These are phyloP conservation scores for Drosophila sturtevanti DNA, from an alignment of 1,140 invertebrate species.

Conservation along the genomic window DNA sequence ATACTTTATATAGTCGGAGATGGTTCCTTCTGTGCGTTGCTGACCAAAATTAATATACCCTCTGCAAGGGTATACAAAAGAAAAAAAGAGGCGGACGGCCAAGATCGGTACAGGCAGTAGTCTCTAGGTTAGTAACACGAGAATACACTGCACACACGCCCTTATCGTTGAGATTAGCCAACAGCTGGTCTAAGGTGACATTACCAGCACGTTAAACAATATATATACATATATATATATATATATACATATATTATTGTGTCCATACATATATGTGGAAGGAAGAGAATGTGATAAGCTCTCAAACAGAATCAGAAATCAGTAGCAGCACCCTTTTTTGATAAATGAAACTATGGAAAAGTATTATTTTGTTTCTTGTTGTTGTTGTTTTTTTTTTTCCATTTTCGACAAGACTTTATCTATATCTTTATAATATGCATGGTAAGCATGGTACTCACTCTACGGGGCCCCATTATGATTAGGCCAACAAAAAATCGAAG, in stretches of 20 bases:
- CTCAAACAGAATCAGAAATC: neutral
- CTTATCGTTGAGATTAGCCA: neutral
- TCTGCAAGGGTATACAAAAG: no score
- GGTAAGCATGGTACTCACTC: neutral
- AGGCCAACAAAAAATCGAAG: neutral
- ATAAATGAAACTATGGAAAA: neutral
- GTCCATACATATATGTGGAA: no score
- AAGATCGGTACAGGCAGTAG: neutral
- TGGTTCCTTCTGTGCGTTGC: no score
- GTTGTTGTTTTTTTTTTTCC: no score
- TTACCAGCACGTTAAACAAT: neutral
- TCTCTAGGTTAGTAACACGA: neutral
- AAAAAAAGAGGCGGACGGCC: neutral
- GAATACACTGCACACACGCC: neutral
- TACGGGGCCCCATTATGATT: neutral
- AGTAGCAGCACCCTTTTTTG: neutral
- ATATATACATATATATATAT: no score
- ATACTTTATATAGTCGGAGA: no score
- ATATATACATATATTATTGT: no score
- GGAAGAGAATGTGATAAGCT: neutral
- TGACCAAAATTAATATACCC: no score
- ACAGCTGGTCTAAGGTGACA: slow-evolving; percentile 3
- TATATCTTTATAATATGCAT: neutral
- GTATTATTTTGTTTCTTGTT: no score
- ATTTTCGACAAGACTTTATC: slow-evolving; percentile 2